Base-by-base conservation (phyloP, 1,140 invertebrate species). In the Drosophila tani region DNA sequence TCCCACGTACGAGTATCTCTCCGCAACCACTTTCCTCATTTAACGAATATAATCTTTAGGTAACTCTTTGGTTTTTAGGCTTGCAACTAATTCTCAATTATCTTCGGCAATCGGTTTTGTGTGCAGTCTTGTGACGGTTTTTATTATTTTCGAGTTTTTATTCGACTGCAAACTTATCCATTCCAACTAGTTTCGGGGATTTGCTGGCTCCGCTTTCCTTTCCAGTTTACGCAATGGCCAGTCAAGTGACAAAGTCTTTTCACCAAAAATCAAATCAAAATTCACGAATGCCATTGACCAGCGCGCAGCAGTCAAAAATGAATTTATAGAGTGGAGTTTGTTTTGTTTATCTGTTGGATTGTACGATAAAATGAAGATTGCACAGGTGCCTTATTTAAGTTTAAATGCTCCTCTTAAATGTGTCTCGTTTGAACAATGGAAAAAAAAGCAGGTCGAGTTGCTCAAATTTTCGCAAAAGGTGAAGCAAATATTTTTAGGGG, bases 201-300 rank as follows among this genome's bases (percentile, higher is more conserved):
- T 76, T 76, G 62, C 49, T 68, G 17, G 41, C 55, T 40, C 38
- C 50, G 67, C 73, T 77, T 76, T 76, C 73, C 64, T 78, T 78
- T 78, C 75, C 75, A 78, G 75, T 77, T 77, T 77, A 77, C 65
- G 75, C 75, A 77, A 77, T 73, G 69, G 32, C 38, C 41, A 53
- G 29, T 51, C 41, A 50, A 68, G 65, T 69, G 63, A 68, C 75
- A 78, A 77, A 77, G 32, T 59, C 75, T 58, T 60, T 77, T 77
- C 74, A 77, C 64, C 56, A 78, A 77, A 77, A 65, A 78, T 62
- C 57, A 45, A 57, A 69, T 78, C 46, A 60, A 74, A 74, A 74
- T 74, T 74, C 46, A 73, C 55, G 46, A 74, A 73, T 59, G 29
- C 57, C n/a, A 29, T 21, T 57, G 55, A 27, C 6, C 17, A 35